A percentile compares a stretch with the other conserved stretches of the same genome.
These are phyloP conservation scores for Dolichopus griseipennis DNA, from an alignment of 2,888 invertebrate genomes.

Conservation along the genomic window DNA sequence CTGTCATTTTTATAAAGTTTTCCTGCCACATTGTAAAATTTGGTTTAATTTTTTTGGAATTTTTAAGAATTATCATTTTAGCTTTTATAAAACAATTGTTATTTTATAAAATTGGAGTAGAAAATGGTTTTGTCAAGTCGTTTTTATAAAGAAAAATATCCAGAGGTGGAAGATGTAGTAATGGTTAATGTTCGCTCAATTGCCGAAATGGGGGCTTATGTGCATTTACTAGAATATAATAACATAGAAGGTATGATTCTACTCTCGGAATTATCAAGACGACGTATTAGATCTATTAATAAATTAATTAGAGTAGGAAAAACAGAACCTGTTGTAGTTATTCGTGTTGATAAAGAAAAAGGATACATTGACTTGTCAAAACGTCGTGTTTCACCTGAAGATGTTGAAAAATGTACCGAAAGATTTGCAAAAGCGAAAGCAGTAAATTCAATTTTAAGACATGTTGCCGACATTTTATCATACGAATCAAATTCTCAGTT, in stretches of 20 bases:
- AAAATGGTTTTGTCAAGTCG: slow-evolving; percentile 89
- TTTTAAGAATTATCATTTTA: too few species aligned
- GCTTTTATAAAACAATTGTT: too few species aligned
- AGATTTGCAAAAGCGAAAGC: slow-evolving; percentile 97
- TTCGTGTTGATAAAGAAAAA: slow-evolving; percentile 98
- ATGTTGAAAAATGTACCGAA: slow-evolving; percentile 96
- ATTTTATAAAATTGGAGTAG: neutral
- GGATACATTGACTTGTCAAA: slow-evolving; percentile 99
- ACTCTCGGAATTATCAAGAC: slow-evolving; percentile 91
- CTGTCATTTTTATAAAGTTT: neutral
- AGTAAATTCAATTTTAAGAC: slow-evolving; percentile 93
- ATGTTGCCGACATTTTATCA: slow-evolving; percentile 89
- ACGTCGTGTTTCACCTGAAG: slow-evolving; percentile 94
- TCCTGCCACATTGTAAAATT: neutral
- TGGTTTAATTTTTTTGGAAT: neutral
- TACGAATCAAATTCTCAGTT: slow-evolving; percentile 87
- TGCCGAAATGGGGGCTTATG: slow-evolving; percentile 99
- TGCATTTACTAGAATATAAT: slow-evolving; percentile 94
- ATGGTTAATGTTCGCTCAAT: slow-evolving; percentile 98
- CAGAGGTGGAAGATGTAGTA: slow-evolving; percentile 97
- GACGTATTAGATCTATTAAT: slow-evolving; percentile 98
- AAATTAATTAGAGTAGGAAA: slow-evolving; percentile 97
- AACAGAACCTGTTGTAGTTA: slow-evolving; percentile 98
- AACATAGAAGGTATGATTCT: slow-evolving; percentile 99
- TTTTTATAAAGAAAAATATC: slow-evolving; percentile 95